Percentiles rank a stretch among this genome's conserved stretches.
Conservation (phyloP, 2,888 invertebrate genomes). For the Sialis lutaria region DNA sequence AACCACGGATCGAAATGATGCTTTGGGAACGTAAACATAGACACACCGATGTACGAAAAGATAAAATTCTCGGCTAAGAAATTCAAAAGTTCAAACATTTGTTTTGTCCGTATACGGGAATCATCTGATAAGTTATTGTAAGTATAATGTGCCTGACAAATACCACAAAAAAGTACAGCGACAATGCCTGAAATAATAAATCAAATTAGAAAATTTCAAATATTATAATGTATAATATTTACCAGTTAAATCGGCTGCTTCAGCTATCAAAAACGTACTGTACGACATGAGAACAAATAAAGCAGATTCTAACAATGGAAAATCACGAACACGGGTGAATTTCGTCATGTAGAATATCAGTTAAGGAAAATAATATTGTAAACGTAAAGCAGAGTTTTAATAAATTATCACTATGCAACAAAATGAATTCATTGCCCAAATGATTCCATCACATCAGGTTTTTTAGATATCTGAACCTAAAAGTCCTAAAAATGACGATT, state of each 20-base stretch:
- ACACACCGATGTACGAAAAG: conserved; percentile 95
- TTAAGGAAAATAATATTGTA: conserved; percentile 14
- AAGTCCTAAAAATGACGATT: too few species aligned
- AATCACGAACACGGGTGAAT: conserved; percentile 85
- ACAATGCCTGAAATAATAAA: conserved; percentile 55
- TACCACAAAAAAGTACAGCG: conserved; percentile 94
- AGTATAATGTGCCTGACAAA: conserved; percentile 98
- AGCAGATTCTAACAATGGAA: conserved; percentile 88
- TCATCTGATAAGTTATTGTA: conserved; percentile 88
- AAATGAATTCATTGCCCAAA: too few species aligned
- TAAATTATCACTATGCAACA: conserved; percentile 17
- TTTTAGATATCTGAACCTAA: too few species aligned
- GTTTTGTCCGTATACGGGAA: conserved; percentile 74
- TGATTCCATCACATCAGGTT: too few species aligned
- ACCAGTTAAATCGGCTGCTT: conserved; percentile 93
- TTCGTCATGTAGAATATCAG: conserved; percentile 56
- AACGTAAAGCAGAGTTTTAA: neutral
- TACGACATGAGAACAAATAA: conserved; percentile 97
- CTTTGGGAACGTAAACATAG: conserved; percentile 94
- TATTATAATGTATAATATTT: conserved; percentile 12
- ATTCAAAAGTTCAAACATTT: conserved; percentile 83
- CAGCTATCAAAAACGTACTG: conserved; percentile 90
- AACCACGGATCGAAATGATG: conserved; percentile 88
- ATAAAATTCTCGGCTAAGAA: conserved; percentile 97
- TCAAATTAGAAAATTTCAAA: conserved; percentile 2